Evolutionary conservation across 2,888 invertebrate species (phyloP), one percentile per base, ranked within the genome.

Genomic region (Fabriciana adippe): DNA sequence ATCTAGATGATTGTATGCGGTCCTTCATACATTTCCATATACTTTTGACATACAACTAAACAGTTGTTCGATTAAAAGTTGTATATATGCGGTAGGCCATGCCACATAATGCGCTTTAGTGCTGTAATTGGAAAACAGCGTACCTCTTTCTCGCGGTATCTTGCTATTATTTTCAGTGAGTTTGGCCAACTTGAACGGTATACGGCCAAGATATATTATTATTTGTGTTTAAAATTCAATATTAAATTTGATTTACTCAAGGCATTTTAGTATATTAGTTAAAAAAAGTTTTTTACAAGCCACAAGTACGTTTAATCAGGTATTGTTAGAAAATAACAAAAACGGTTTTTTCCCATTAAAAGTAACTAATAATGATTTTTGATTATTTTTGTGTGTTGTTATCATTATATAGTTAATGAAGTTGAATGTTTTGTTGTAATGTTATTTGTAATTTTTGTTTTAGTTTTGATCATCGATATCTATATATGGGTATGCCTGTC

Each of bases 361-460:
- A 31, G 51, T 57, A 57, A 53, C 16, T 31, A 45, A 47, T 53
- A 48, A 48, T 59, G 26, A 31, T 31, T 5, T 59, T 48, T 16
- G 3, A 11, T 59, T 13, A 50, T 53, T 18, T 48, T 45, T 41
- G 64, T 64, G 57, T 45, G 51, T 63, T 55, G 55, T 65, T 65
- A 53, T 57, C 56, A 64, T 57, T 21, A 51, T 65, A 16, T 53
- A 53, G 45, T 45, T 65, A 65, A 31, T 56, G 51, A 56, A 53
- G 6, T 26, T 45, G 18, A 18, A 61, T 53, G 51, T 53, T 57
- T 21, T 41, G 47, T 65, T 65, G 45, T 65, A 31, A 51, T 56
- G 41, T 26, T 45, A 18, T 15, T n/a, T 21, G 53, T 18, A 2
- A 21, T 50, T 41, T 65, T 21, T 26, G 51, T n/a, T 14, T 45